Conservation (phyloP, 2,113 vertebrate species). For the Pelvicachromis taeniatus region DNA sequence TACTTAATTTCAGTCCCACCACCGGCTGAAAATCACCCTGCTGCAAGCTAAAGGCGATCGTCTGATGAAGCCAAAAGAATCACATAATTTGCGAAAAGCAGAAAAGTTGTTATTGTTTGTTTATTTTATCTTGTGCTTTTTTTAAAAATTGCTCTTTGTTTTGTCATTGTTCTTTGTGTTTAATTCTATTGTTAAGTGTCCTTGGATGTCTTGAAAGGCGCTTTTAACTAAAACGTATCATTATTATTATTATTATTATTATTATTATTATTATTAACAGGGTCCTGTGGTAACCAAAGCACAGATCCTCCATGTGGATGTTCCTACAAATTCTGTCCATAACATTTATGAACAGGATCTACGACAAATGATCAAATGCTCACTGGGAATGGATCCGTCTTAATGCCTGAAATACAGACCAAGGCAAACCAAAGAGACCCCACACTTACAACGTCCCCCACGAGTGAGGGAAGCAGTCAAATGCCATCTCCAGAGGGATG, state of each 20-base stretch:
- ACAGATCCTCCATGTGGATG: not conserved
- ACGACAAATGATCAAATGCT: not conserved
- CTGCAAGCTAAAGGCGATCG: not conserved
- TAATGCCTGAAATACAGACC: not conserved
- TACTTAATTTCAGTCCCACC: not conserved
- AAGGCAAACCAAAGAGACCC: not conserved
- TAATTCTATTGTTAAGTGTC: no score
- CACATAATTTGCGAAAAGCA: not conserved
- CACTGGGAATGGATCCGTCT: not conserved
- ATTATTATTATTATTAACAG: no score
- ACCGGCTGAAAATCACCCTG: accelerated
- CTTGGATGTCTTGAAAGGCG: no score
- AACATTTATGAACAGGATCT: not conserved
- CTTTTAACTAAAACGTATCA: no score
- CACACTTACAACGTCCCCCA: not conserved
- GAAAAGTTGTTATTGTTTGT: not conserved
- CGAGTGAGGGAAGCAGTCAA: not conserved
- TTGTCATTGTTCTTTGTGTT: no score
- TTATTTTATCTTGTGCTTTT: no score
- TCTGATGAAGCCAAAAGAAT: not conserved
- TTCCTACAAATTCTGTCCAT: not conserved
- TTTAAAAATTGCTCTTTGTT: no score
- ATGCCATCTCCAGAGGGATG: accelerated
- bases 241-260: no score
- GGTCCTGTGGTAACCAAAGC: not conserved